Conservation (phyloP, 2,888 invertebrate species). For the Drosophila putrida region DNA sequence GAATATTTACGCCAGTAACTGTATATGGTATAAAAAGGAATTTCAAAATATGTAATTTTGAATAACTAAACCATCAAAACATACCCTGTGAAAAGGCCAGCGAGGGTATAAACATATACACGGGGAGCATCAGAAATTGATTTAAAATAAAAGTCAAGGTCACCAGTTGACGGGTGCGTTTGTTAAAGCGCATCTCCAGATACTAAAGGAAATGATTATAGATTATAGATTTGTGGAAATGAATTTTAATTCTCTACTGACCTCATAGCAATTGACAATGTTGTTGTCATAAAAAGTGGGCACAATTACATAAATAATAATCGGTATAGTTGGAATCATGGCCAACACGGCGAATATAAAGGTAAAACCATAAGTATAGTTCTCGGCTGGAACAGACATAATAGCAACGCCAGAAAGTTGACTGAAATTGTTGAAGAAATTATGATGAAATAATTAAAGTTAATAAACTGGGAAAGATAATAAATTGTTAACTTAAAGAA, state of each 20-base stretch:
- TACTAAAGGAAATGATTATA: slow-evolving; percentile 68
- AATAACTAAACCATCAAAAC: not conserved
- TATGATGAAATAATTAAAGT: no score
- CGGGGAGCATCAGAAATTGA: slow-evolving; percentile 81
- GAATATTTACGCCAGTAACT: slow-evolving; percentile 87
- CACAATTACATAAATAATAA: slow-evolving; percentile 84
- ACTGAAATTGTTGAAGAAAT: slow-evolving; percentile 67
- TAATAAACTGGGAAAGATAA: no score
- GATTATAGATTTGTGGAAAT: not conserved
- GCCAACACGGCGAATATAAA: slow-evolving; percentile 84
- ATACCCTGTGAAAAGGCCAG: slow-evolving; percentile 84
- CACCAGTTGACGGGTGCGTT: slow-evolving; percentile 80
- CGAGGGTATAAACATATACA: slow-evolving; percentile 83
- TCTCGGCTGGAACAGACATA: slow-evolving; percentile 87
- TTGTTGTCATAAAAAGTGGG: slow-evolving; percentile 86
- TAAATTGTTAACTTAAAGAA: no score
- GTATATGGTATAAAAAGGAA: slow-evolving; percentile 55
- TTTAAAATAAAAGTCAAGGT: slow-evolving; percentile 82
- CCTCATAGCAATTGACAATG: slow-evolving; percentile 86
- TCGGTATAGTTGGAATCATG: slow-evolving; percentile 83
- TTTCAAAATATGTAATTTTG: no score
- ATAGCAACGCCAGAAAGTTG: slow-evolving; percentile 87
- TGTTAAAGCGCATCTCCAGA: slow-evolving; percentile 83
- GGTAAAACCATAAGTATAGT: slow-evolving; percentile 86
- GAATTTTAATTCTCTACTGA: slow-evolving; percentile 44